Conservation (phyloP, 2,113 vertebrate species). For the Pollachius pollachius region DNA sequence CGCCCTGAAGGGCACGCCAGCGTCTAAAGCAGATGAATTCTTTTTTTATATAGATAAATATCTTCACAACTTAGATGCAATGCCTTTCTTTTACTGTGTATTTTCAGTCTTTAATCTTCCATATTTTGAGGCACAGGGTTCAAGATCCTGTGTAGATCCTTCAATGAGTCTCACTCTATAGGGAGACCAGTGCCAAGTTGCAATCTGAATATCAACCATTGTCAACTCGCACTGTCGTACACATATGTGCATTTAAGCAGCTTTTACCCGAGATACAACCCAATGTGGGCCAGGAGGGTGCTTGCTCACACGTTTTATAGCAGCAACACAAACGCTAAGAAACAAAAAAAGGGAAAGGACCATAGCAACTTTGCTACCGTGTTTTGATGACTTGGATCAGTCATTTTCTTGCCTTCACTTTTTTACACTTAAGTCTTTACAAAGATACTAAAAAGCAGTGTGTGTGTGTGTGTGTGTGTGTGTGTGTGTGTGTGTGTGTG, state of each 20-base stretch:
- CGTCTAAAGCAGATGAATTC: background rate
- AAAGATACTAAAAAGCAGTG: background rate
- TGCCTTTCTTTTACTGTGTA: no score
- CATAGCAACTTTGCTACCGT: background rate
- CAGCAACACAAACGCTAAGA: conserved; percentile 31
- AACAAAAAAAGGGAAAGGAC: conserved; percentile 19
- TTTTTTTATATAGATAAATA: background rate
- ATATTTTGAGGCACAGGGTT: conserved; percentile 11
- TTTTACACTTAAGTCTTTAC: conserved; percentile 11
- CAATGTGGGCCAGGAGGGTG: conserved; percentile 46
- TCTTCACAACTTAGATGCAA: background rate
- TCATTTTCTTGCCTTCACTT: background rate
- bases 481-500: background rate
- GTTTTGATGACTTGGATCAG: no score
- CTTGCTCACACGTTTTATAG: conserved; percentile 40
- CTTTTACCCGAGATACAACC: conserved; percentile 3
- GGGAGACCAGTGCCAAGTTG: no score
- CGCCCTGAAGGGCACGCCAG: no score
- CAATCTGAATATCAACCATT: background rate
- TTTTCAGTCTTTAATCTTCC: background rate
- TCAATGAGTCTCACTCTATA: background rate
- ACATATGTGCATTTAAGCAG: conserved; percentile 15
- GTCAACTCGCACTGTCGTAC: conserved; percentile 26
- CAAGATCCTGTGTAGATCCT: conserved; percentile 1
- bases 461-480: background rate